phyloP scores from a whole-genome alignment of 2,113 vertebrate genomes.

The Platycercus adscitus region DNA sequence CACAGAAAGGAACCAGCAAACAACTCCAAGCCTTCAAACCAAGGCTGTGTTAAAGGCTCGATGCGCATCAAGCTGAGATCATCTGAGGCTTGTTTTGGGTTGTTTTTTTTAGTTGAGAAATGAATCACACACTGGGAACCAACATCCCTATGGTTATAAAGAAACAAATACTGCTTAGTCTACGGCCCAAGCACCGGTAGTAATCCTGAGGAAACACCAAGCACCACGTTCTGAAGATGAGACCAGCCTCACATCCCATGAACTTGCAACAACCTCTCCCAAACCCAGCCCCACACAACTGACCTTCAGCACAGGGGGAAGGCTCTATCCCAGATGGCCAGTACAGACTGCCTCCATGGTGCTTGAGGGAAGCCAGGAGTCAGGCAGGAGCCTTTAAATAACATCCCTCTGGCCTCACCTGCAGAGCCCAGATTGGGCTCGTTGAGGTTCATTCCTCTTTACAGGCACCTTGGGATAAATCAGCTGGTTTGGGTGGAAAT shows the following conservation, averaged over 20 bases:
- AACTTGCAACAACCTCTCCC: neutral
- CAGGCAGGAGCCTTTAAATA: neutral
- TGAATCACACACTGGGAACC: rapidly evolving
- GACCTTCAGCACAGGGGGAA: neutral
- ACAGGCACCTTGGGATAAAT: neutral
- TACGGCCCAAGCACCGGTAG: rapidly evolving
- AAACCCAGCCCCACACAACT: neutral
- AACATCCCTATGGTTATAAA: rapidly evolving
- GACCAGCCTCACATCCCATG: rapidly evolving
- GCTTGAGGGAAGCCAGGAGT: rapidly evolving
- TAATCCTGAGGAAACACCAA: neutral
- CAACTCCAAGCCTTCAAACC: neutral
- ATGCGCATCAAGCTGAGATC: neutral
- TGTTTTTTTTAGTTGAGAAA: rapidly evolving
- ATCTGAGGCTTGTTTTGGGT: neutral
- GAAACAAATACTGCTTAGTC: rapidly evolving
- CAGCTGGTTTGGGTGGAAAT: neutral
- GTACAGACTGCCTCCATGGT: rapidly evolving
- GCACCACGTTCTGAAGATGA: rapidly evolving
- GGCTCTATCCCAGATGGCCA: rapidly evolving
- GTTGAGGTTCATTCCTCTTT: neutral
- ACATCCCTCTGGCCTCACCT: neutral
- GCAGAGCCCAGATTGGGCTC: neutral
- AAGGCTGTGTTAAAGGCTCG: rapidly evolving
- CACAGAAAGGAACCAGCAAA: neutral